Conservation (phyloP, 2,113 vertebrate genomes). For the Indicator maculatus region DNA sequence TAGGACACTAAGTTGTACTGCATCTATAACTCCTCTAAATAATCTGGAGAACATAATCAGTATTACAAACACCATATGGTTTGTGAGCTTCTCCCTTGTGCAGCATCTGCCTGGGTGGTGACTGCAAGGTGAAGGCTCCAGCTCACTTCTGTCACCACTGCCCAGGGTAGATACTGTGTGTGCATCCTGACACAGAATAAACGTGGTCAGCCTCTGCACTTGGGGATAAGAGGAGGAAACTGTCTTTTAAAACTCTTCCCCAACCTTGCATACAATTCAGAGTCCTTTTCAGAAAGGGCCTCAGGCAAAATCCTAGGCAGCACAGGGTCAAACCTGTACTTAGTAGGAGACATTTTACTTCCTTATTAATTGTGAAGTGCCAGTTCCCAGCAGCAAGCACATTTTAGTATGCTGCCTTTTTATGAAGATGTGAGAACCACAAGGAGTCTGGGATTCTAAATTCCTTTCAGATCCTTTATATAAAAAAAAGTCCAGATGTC, state of each 20-base stretch:
- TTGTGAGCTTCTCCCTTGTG: neutral
- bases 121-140: neutral
- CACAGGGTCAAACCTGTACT: conserved; percentile 13
- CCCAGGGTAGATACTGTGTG: fast-evolving
- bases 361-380: conserved; percentile 5
- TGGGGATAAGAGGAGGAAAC: neutral
- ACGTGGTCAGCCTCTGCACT: neutral
- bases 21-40: neutral
- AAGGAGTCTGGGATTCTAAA: conserved; percentile 59
- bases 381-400: conserved; percentile 50
- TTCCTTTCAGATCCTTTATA: conserved; percentile 52
- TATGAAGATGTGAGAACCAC: conserved; percentile 53
- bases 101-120: neutral
- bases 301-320: conserved; percentile 17
- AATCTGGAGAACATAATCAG: neutral
- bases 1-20: neutral
- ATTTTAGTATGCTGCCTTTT: conserved; percentile 31
- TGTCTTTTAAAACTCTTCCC: neutral
- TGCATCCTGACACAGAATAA: neutral
- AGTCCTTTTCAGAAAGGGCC: neutral
- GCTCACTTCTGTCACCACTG: neutral
- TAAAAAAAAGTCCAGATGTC: conserved; percentile 58
- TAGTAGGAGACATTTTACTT: neutral
- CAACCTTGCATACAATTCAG: neutral
- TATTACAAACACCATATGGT: neutral